Evolutionary conservation across 1,140 invertebrate genomes (phyloP).

Genomic region (Andrena cerasifolii): DNA sequence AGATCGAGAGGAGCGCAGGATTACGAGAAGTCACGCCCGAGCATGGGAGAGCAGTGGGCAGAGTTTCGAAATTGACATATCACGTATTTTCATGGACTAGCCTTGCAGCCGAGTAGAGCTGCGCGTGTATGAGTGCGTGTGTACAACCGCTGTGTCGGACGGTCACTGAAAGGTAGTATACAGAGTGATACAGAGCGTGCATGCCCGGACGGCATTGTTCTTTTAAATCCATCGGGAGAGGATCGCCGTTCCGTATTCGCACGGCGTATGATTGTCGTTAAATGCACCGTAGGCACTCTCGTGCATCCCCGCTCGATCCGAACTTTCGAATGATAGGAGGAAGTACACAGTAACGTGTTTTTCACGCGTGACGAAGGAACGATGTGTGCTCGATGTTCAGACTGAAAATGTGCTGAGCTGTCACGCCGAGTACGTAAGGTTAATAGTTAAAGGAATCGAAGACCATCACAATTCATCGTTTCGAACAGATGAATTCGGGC

Average conservation of each 20-base stretch:
- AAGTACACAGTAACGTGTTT: neutral
- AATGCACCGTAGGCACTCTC: neutral
- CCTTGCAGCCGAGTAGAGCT: constrained; percentile 19
- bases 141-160: constrained; percentile 27
- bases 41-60: constrained; percentile 28
- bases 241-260: neutral
- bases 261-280: constrained; percentile 8
- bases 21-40: constrained; percentile 38
- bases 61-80: constrained; percentile 56
- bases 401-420: constrained; percentile 2
- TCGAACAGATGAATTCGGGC: no score
- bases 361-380: neutral
- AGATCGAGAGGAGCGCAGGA: neutral
- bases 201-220: constrained; percentile 1
- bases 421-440: neutral
- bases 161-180: constrained; percentile 19
- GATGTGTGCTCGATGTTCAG: neutral
- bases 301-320: neutral
- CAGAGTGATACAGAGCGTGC: neutral
- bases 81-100: constrained; percentile 38
- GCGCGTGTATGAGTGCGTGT: neutral
- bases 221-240: constrained; percentile 11
- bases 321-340: neutral
- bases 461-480: no score
- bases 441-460: constrained; percentile 4